phyloP scores from a whole-genome alignment of 2,797 vertebrate species.

The Aplochiton taeniatus region DNA sequence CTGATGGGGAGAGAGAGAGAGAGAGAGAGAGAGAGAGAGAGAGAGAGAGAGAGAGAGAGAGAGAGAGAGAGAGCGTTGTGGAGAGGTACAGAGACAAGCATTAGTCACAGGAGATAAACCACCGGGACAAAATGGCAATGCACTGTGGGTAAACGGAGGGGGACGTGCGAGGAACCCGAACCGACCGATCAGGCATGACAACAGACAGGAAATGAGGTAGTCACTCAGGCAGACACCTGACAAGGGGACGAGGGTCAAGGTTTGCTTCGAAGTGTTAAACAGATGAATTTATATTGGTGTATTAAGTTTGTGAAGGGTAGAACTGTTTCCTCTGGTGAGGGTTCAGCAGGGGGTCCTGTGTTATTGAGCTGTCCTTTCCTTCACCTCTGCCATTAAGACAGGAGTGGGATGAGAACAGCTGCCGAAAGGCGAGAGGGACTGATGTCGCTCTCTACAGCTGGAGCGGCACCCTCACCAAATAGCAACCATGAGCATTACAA shows the following conservation, averaged over 20 bases:
- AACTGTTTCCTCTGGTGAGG: too few species aligned
- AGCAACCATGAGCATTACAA: too few species aligned
- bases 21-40: not conserved
- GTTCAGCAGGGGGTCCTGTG: too few species aligned
- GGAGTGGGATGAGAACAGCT: too few species aligned
- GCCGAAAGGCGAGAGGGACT: too few species aligned
- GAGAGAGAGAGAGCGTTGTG: not conserved
- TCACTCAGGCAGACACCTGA: slow-evolving; percentile 26
- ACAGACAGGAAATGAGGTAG: slow-evolving; percentile 30
- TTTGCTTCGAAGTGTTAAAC: not conserved
- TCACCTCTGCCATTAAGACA: too few species aligned
- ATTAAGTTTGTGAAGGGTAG: too few species aligned
- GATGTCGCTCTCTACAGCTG: not conserved
- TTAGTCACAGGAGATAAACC: not conserved
- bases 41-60: not conserved
- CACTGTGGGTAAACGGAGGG: slow-evolving; percentile 41
- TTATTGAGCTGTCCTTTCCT: too few species aligned
- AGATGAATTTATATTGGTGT: too few species aligned
- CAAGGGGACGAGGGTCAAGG: not conserved
- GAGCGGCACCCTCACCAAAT: too few species aligned
- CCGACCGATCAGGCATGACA: slow-evolving; percentile 36
- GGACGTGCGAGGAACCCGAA: slow-evolving; percentile 12
- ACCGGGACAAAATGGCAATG: slow-evolving; percentile 36
- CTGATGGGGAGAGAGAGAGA: not conserved
- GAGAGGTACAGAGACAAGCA: too few species aligned